phyloP scores from a whole-genome alignment of 2,797 vertebrate genomes.

The Chrosomus eos region DNA sequence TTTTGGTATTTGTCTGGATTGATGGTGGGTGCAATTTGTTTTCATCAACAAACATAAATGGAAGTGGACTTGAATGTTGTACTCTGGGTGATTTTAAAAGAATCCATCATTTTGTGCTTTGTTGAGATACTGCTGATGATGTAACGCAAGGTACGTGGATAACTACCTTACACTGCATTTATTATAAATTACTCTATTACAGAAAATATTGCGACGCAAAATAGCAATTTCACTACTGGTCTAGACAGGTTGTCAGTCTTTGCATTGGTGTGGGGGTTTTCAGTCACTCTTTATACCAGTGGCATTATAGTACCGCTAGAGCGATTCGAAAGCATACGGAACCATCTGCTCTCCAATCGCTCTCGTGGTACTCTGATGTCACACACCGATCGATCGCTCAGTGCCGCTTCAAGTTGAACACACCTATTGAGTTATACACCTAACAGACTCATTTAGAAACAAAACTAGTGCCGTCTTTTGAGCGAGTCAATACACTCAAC shows the following conservation, averaged over 20 bases:
- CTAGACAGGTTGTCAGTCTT: not conserved
- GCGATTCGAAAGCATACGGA: not conserved
- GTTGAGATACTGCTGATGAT: conserved; percentile 27
- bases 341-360: not conserved
- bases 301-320: not conserved
- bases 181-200: conserved; percentile 15
- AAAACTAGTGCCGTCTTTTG: not conserved
- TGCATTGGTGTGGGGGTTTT: not conserved
- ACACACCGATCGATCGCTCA: no score
- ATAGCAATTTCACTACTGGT: conserved; percentile 2
- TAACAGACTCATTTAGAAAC: not conserved
- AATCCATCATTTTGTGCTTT: conserved; percentile 18
- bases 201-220: conserved; percentile 4
- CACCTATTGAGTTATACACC: not conserved
- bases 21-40: not conserved
- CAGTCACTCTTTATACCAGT: not conserved
- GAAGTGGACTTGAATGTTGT: conserved; percentile 15
- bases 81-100: not conserved
- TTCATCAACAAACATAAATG: conserved; percentile 16
- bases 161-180: conserved; percentile 22
- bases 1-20: not conserved
- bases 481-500: not conserved
- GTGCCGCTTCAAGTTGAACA: no score
- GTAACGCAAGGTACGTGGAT: not conserved
- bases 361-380: no score